Evolutionary conservation across 2,888 invertebrate genomes (phyloP), one percentile per base, ranked within the genome.

Genomic region (Dicyrtoma fusca): DNA sequence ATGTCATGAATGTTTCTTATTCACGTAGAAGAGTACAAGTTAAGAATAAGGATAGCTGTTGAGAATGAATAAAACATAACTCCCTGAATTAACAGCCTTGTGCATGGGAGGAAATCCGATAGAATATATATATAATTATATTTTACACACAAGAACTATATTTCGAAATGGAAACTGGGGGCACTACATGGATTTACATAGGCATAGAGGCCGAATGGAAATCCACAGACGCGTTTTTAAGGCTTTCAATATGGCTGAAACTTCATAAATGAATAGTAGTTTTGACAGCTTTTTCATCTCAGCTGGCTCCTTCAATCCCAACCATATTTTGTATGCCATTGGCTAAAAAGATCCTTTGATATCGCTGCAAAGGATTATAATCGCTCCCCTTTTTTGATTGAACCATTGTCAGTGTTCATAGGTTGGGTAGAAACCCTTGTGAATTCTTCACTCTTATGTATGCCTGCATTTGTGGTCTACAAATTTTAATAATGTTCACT

Each of bases 201-300:
- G 4, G 8, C 34, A 34, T 8, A 34, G 4, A 34, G 8, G 34
- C 34, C 4, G 34, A 34, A 34, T 34, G 34, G 34, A 34, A 34
- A 34, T 34, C 34, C 34, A 34, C 4, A 51, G 69, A 69, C 45
- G 55, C 21, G 53, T 34, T 71, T 49, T 73, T 45, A 57, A 69
- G 45, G 49, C 62, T 62, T 45, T 25, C 53, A 53, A 70, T 68
- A 69, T 61, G 71, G 49, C 55, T 55, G 55, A 68, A 71, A 61
- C 69, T 72, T 77, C 65, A 75, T 71, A 76, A 75, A 74, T 71
- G 73, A 78, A 78, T 79, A 75, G 71, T 45, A 74, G 72, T 77
- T 79, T 75, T 79, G 79, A 79, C 79, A 76, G 79, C 77, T 79
- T 79, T 69, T 78, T 79, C 77, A 75, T 77, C 74, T 79, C 74